phyloP scores from a whole-genome alignment of 2,888 invertebrate species.

The Drosophila crucigera region DNA sequence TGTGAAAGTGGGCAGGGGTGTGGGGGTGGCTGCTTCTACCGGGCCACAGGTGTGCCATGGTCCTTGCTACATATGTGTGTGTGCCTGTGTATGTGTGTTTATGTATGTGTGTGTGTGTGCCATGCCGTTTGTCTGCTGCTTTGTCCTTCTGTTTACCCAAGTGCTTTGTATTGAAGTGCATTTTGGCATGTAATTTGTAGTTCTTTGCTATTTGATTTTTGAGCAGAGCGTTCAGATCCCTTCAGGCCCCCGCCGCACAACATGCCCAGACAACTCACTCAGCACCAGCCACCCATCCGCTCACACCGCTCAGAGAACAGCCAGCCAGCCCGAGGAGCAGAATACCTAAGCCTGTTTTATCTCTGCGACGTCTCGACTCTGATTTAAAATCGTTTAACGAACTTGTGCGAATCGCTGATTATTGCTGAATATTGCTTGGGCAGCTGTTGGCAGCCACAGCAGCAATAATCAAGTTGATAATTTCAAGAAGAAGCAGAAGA shows the following conservation, averaged over 20 bases:
- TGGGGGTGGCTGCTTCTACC: background rate
- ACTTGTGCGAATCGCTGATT: constrained; percentile 58
- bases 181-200: constrained; percentile 82
- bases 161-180: constrained; percentile 83
- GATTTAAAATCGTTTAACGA: constrained; percentile 76
- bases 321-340: background rate
- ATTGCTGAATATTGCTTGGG: constrained; percentile 13
- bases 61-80: constrained; percentile 21
- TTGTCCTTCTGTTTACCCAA: constrained; percentile 73
- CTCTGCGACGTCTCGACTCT: constrained; percentile 51
- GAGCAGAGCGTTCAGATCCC: constrained; percentile 28
- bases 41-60: constrained; percentile 65
- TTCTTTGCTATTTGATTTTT: constrained; percentile 81
- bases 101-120: constrained; percentile 24
- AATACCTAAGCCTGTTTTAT: constrained; percentile 53
- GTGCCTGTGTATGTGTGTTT: constrained; percentile 6
- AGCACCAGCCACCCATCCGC: constrained; percentile 1
- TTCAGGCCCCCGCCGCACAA: constrained; percentile 26
- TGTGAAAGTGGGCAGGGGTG: constrained; percentile 16
- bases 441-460: background rate
- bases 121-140: constrained; percentile 46
- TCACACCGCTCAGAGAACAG: background rate
- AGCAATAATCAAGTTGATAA: constrained; percentile 3
- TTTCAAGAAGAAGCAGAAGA: background rate
- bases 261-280: constrained; percentile 31